A percentile compares a stretch with the other conserved stretches of the same genome.
Conservation (phyloP, 2,113 vertebrate species). For the Eulemur macaco region DNA sequence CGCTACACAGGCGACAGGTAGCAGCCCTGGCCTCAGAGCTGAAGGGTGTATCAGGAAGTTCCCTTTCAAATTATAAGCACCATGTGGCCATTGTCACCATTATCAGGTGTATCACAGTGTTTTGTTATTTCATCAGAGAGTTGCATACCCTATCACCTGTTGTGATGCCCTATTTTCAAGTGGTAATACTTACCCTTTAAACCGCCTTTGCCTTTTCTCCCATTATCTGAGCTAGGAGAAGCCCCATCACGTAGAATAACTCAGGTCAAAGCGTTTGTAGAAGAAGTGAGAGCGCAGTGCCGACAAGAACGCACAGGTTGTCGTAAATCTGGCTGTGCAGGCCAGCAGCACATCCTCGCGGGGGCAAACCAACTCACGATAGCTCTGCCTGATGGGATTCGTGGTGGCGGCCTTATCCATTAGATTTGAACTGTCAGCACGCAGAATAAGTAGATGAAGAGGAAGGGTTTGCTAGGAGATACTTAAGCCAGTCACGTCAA, state of each 20-base stretch:
- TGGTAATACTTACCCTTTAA: neutral
- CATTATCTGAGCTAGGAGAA: neutral
- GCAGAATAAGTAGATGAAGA: neutral
- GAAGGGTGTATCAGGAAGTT: fast-evolving
- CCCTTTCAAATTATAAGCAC: too few species aligned
- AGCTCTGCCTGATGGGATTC: fast-evolving
- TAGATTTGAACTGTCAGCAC: too few species aligned
- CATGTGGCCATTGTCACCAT: neutral
- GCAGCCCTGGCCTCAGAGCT: too few species aligned
- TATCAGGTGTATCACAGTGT: too few species aligned
- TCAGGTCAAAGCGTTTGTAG: neutral
- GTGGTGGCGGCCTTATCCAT: fast-evolving
- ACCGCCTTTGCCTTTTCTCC: neutral
- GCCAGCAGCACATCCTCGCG: fast-evolving
- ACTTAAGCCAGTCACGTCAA: neutral
- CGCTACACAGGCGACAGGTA: fast-evolving
- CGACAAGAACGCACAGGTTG: neutral
- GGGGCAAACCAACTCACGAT: fast-evolving
- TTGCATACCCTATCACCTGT: neutral
- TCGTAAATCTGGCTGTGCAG: fast-evolving
- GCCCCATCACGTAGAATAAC: fast-evolving
- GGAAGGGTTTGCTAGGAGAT: neutral
- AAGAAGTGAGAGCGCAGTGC: neutral
- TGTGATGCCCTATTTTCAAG: neutral
- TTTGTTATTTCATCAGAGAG: neutral